Evolutionary conservation across 1,140 invertebrate genomes (phyloP).

Genomic region (Danaus melanippus): DNA sequence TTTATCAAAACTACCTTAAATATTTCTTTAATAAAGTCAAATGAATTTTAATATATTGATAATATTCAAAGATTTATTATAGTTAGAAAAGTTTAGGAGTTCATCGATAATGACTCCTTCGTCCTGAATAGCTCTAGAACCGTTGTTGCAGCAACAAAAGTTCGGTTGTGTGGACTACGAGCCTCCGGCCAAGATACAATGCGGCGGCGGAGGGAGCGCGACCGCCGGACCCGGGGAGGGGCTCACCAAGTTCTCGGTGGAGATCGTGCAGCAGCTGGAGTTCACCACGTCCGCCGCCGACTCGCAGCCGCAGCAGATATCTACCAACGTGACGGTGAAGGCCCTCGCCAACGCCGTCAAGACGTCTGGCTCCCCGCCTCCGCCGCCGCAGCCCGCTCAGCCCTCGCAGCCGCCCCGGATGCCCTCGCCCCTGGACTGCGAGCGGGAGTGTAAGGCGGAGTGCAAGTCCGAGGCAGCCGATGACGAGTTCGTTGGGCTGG

Average conservation of each 20-base stretch:
- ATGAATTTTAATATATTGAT: too few relatives aligned
- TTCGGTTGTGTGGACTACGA: conserved; percentile 87
- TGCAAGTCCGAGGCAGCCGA: conserved; percentile 89
- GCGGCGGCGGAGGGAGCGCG: conserved; percentile 70
- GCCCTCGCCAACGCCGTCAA: conserved; percentile 87
- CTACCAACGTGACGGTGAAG: conserved; percentile 93
- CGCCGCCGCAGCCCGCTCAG: conserved; percentile 52
- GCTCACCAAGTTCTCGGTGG: conserved; percentile 88
- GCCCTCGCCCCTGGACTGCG: conserved; percentile 74
- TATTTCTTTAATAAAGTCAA: too few relatives aligned
- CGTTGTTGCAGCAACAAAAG: conserved; percentile 84
- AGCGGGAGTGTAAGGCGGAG: conserved; percentile 73
- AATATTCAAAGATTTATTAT: too few relatives aligned
- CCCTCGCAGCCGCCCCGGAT: conserved; percentile 63
- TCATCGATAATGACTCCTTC: too few relatives aligned
- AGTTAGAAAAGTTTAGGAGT: too few relatives aligned
- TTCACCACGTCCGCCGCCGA: conserved; percentile 87
- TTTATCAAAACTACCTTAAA: too few relatives aligned
- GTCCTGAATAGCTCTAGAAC: too few relatives aligned
- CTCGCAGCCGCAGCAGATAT: conserved; percentile 90
- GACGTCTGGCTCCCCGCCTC: conserved; percentile 77
- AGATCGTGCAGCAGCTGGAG: conserved; percentile 91
- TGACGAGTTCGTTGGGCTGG: conserved; percentile 86
- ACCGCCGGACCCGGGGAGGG: conserved; percentile 71
- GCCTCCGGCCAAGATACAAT: conserved; percentile 84